Base-by-base conservation (phyloP, 2,113 vertebrate species). In the Chaetops frenatus region DNA sequence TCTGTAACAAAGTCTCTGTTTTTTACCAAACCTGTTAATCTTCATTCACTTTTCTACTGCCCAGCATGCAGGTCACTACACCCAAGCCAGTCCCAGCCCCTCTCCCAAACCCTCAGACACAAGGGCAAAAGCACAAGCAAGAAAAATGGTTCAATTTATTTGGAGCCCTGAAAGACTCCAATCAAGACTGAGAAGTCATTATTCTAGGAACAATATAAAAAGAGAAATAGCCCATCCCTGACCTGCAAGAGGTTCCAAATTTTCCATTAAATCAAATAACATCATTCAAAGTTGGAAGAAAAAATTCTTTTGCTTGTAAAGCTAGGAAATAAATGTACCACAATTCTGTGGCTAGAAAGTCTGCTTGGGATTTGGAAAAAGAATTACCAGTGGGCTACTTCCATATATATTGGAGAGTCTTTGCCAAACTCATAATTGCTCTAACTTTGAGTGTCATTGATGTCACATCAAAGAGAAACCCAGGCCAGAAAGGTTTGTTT, bases 111-210 rank as follows among this genome's bases (percentile, higher is more conserved):
- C 31, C 35, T 11, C 31, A 60, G 53, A 47, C 28, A 79, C 45
- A 92, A 91, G 54, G 66, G 69, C 76, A 95, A 92, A 95, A 31
- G 15, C 58, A 74, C 56, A 64, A 86, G 47, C 7, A 28, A 95
- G 80, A 95, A 95, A 96, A 94, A 94, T 56, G 40, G 64, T 40
- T 88, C 85, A 2, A 84, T 90, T 86, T 88, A 74, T 90, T 54
- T 74, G 47, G 81, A 92, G 69, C 36, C 33, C 54, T 90, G 85
- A 96, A 90, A 90, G 51, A 65, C 47, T 90, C 76, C 76, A 95
- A 83, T 95, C 81, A 80, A 90, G 85, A 82, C 44, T 11, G 47
- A 81, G 88, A 81, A 82, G 33, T 38, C 48, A 81, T 95, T 94
- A 83, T 92, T 93, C 50, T 58, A 94, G 67, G 79, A 60, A 57